These are phyloP conservation scores for Panthera tigris DNA, from an alignment of 2,113 vertebrate genomes.

Conservation along the genomic window DNA sequence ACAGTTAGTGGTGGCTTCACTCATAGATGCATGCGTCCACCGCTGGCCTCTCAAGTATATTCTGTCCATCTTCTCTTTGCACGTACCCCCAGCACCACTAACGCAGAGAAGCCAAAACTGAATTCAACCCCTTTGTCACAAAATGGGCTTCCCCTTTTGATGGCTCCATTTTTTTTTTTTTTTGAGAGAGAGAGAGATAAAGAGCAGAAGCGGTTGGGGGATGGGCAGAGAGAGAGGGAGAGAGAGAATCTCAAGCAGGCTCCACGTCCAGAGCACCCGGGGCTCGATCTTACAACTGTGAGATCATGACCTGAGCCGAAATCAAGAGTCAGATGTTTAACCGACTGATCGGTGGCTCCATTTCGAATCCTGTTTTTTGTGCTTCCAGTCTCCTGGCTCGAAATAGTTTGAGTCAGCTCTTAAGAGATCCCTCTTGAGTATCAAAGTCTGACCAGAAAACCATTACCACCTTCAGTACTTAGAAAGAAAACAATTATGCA, in stretches of 20 bases:
- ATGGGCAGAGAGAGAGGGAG: no score
- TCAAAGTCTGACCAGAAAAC: neutral
- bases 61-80: neutral
- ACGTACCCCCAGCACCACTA: neutral
- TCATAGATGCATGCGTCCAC: no score
- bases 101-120: neutral
- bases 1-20: neutral
- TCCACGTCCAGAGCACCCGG: no score
- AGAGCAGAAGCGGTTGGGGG: no score
- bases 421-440: neutral
- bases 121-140: neutral
- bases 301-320: no score
- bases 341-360: neutral
- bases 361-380: neutral
- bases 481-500: neutral
- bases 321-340: no score
- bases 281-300: no score
- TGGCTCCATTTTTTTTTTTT: neutral
- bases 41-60: neutral
- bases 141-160: neutral
- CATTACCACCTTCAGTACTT: neutral
- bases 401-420: neutral
- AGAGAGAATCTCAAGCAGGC: no score
- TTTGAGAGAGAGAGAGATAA: no score
- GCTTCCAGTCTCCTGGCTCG: neutral